Conservation (phyloP, 2,888 invertebrate genomes). For the Sarcophaga rosellei region DNA sequence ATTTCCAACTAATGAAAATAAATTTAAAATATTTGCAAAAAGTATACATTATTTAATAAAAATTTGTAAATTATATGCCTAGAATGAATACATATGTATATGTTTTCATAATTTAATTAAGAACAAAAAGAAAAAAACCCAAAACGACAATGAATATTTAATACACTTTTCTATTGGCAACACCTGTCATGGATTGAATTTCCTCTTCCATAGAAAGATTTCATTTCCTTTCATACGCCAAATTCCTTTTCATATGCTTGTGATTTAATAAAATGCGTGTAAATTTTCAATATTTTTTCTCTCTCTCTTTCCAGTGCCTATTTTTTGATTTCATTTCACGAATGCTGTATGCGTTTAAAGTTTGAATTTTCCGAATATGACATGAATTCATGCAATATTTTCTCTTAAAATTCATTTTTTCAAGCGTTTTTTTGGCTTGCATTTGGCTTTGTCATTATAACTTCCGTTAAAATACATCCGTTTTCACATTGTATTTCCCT, state of each 20-base stretch:
- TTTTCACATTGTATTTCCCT: constrained; percentile 35
- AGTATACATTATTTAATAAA: no score
- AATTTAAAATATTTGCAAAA: no score
- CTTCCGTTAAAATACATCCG: constrained; percentile 45
- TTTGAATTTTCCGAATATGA: not conserved
- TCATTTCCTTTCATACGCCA: constrained; percentile 20
- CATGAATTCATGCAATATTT: constrained; percentile 13
- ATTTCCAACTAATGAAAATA: no score
- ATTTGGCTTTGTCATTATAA: constrained; percentile 25
- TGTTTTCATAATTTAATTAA: no score
- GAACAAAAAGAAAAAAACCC: no score
- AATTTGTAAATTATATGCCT: no score
- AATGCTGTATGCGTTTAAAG: not conserved
- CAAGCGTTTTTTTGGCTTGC: not conserved
- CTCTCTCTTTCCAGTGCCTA: not conserved
- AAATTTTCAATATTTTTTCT: not conserved
- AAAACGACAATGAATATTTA: not conserved
- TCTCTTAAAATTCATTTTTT: constrained; percentile 16
- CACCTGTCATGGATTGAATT: constrained; percentile 37
- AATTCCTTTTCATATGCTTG: no score
- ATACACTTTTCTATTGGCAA: not conserved
- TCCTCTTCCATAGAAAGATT: constrained; percentile 7
- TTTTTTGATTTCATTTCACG: not conserved
- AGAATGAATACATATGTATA: not conserved
- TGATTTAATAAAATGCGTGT: no score